Percentiles rank a stretch among this genome's conserved stretches.
phyloP scores from a whole-genome alignment of 2,888 invertebrate species.

The Ommatoiulus sabulosus region DNA sequence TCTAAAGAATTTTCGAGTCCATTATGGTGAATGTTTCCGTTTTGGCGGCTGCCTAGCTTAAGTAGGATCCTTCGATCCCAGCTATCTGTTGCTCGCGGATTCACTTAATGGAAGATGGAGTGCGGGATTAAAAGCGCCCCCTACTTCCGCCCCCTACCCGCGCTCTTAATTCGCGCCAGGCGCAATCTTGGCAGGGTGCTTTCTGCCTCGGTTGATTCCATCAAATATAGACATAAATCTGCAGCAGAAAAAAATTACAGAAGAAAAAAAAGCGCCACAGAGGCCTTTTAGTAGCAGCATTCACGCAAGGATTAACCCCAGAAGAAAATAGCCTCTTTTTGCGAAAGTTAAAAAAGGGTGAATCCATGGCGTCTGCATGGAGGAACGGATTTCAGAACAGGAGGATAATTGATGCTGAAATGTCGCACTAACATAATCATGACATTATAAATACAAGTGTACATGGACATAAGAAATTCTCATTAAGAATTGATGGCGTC shows the following conservation, averaged over 20 bases:
- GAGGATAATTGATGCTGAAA: background rate
- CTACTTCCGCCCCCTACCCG: background rate
- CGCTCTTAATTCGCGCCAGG: background rate
- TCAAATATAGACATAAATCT: constrained; percentile 12
- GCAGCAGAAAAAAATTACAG: background rate
- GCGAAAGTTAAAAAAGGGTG: background rate
- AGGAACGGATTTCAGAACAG: background rate
- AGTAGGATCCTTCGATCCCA: constrained; percentile 1
- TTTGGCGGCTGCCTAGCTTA: constrained; percentile 19
- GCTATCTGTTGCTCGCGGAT: constrained; percentile 12
- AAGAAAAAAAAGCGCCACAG: background rate
- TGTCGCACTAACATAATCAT: too few species aligned
- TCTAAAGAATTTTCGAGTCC: constrained; percentile 19
- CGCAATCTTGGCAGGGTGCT: background rate
- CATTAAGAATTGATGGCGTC: too few species aligned
- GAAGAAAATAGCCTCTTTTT: background rate
- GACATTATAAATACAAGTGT: too few species aligned
- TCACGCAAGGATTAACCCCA: constrained; percentile 2
- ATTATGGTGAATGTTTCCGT: constrained; percentile 12
- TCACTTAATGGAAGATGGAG: constrained; percentile 19
- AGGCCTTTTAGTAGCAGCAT: constrained; percentile 3
- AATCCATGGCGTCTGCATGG: background rate
- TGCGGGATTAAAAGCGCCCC: constrained; percentile 12
- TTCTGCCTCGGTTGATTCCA: constrained; percentile 2
- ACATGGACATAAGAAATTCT: too few species aligned